phyloP scores from a whole-genome alignment of 2,797 vertebrate species.

The Falco columbarius region DNA sequence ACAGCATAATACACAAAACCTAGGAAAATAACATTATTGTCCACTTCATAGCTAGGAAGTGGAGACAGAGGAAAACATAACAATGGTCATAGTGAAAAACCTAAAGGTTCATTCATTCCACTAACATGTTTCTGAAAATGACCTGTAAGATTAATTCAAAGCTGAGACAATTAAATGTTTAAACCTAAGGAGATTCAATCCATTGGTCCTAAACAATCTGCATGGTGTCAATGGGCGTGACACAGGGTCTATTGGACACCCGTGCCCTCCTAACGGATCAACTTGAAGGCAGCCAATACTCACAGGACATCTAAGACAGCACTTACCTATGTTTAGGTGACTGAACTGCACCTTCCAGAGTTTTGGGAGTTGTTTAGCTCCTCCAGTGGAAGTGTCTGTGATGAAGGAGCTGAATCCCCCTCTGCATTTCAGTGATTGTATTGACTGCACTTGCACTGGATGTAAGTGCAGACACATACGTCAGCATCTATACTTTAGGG shows the following conservation, averaged over 20 bases:
- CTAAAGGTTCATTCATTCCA: background rate
- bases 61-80: background rate
- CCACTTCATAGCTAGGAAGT: background rate
- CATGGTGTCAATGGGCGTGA: no score
- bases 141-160: background rate
- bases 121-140: background rate
- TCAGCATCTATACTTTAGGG: background rate
- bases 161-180: background rate
- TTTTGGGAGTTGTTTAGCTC: background rate
- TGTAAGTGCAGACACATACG: background rate
- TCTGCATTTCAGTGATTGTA: background rate
- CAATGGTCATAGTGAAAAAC: background rate
- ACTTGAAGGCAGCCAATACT: background rate
- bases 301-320: background rate
- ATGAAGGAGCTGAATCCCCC: background rate
- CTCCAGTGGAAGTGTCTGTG: background rate
- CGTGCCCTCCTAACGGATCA: background rate
- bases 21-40: background rate
- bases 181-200: background rate
- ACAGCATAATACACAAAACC: background rate
- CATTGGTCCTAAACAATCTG: no score
- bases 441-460: background rate
- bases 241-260: accelerated
- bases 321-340: background rate
- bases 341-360: background rate